Percentiles rank a stretch among this genome's conserved stretches.
Evolutionary conservation across 2,113 vertebrate genomes (phyloP).

Genomic region (Pangasianodon hypophthalmus): DNA sequence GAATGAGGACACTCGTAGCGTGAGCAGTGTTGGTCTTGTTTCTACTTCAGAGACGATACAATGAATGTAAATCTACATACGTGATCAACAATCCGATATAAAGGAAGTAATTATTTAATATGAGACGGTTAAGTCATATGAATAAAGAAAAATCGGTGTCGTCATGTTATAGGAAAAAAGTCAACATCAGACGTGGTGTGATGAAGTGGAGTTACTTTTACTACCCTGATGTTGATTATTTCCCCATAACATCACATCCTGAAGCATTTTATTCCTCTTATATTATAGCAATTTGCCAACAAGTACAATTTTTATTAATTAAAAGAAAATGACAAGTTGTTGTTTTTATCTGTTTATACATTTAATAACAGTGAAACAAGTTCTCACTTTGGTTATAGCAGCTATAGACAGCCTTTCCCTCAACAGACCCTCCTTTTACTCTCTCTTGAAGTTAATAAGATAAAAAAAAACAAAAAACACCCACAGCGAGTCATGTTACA

Average conservation of each 20-base stretch:
- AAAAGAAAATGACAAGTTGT: no score
- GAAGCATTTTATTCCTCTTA: no score
- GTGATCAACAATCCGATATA: not conserved
- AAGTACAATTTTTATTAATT: no score
- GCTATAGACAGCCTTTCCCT: no score
- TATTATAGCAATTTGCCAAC: no score
- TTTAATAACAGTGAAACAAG: no score
- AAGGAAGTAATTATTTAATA: not conserved
- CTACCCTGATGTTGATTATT: not conserved
- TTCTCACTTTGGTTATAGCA: no score
- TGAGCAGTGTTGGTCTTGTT: not conserved
- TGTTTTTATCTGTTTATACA: no score
- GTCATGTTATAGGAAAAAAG: not conserved
- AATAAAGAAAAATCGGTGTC: not conserved
- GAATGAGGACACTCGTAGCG: constrained; percentile 57
- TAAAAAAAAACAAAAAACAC: no score
- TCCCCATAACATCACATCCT: not conserved
- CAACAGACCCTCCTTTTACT: no score
- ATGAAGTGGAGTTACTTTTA: not conserved
- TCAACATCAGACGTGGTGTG: not conserved
- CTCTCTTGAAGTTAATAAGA: no score
- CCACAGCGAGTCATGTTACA: no score
- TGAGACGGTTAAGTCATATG: not conserved
- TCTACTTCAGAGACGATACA: not conserved
- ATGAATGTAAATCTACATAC: not conserved